A percentile compares a stretch with the other conserved stretches of the same genome.
Conservation (phyloP, 2,888 invertebrate genomes). For the Ethmia dodecea region DNA sequence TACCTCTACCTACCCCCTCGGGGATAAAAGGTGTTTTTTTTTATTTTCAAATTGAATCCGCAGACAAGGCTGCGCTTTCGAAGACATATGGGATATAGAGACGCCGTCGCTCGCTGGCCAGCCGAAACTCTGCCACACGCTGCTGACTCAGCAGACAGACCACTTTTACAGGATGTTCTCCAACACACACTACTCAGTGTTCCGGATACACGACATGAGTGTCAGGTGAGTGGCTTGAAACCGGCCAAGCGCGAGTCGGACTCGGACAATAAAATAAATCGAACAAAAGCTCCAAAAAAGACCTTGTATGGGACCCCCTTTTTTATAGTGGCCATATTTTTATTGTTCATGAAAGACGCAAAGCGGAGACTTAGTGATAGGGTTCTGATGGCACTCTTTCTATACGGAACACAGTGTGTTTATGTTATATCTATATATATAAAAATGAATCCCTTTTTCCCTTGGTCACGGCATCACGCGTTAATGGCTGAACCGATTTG, state of each 20-base stretch:
- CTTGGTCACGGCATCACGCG: no score
- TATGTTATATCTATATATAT: no score
- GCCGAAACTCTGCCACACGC: conserved; percentile 38
- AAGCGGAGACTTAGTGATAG: neutral
- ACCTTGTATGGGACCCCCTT: neutral
- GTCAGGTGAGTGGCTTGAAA: conserved; percentile 38
- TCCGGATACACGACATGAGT: conserved; percentile 54
- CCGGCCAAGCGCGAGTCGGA: no score
- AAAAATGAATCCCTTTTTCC: no score
- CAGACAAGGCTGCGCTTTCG: conserved; percentile 53
- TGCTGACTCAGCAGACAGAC: conserved; percentile 37
- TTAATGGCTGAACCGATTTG: no score
- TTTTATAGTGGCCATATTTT: neutral
- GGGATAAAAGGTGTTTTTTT: no score
- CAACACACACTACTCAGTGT: conserved; percentile 49
- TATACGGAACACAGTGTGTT: no score
- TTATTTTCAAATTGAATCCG: conserved; percentile 4
- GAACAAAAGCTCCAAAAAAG: neutral
- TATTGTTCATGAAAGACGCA: no score
- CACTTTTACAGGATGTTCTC: conserved; percentile 59
- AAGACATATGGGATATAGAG: conserved; percentile 54
- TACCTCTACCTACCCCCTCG: no score
- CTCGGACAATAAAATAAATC: neutral
- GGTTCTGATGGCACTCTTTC: neutral
- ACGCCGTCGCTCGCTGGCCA: conserved; percentile 19